A percentile compares a stretch with the other conserved stretches of the same genome.
Conservation (phyloP, 2,113 vertebrate species). For the Chionomys nivalis region DNA sequence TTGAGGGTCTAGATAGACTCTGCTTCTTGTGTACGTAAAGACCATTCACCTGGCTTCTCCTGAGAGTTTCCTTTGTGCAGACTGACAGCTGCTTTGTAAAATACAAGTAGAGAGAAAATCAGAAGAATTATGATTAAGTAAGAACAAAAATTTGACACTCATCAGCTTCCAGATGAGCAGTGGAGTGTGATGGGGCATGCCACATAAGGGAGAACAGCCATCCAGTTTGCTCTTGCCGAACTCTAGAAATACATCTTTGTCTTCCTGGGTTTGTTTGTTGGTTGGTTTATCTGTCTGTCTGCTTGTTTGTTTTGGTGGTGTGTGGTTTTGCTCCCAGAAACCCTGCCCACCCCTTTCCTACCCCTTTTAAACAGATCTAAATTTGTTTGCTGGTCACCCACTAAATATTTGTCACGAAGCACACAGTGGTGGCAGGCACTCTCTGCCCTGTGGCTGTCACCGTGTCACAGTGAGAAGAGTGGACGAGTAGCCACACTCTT, state of each 20-base stretch:
- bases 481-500: background rate
- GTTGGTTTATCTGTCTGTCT: no score
- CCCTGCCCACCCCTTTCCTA: background rate
- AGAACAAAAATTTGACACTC: conserved; percentile 27
- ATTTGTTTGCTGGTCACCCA: background rate
- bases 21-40: conserved; percentile 14
- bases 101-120: background rate
- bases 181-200: background rate
- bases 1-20: background rate
- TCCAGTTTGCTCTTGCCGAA: conserved; percentile 8
- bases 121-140: conserved; percentile 24
- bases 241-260: conserved; percentile 53
- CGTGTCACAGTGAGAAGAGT: background rate
- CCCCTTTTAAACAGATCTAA: background rate
- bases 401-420: background rate
- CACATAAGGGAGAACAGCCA: background rate
- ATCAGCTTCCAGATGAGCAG: background rate
- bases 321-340: background rate
- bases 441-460: background rate
- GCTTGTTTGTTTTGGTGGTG: conserved; percentile 20
- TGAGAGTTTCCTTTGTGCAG: background rate
- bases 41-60: background rate
- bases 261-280: background rate
- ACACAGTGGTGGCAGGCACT: background rate
- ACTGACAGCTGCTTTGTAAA: conserved; percentile 43